Conservation (phyloP, 2,113 vertebrate species). For the Upupa epops region DNA sequence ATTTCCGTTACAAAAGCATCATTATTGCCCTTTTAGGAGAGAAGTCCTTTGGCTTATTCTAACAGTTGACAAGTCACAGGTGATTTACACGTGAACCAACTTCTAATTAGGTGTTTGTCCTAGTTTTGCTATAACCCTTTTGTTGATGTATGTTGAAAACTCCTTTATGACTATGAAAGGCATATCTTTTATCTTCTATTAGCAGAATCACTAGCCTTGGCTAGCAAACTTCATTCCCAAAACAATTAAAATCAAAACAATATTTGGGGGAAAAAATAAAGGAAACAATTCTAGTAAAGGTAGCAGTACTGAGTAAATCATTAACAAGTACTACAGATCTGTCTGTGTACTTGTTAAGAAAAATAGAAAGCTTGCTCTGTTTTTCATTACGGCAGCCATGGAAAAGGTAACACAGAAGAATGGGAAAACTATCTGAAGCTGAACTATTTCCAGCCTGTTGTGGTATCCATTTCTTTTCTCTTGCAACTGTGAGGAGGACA, state of each 20-base stretch:
- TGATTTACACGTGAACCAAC: constrained; percentile 77
- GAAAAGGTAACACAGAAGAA: background rate
- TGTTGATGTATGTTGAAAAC: background rate
- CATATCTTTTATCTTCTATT: background rate
- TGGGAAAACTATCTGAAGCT: background rate
- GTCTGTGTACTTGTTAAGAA: too few relatives aligned
- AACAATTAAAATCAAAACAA: background rate
- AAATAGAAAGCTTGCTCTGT: background rate
- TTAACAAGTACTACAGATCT: background rate
- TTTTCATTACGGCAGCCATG: background rate
- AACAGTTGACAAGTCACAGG: constrained; percentile 58
- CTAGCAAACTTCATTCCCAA: background rate
- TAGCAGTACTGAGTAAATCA: background rate
- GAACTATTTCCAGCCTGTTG: rapidly evolving
- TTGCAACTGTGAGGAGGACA: background rate
- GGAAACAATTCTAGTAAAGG: background rate
- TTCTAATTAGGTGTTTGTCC: constrained; percentile 71
- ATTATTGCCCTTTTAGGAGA: constrained; percentile 77
- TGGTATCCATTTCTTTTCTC: background rate
- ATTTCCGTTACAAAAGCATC: constrained; percentile 76
- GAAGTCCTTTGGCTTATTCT: constrained; percentile 77
- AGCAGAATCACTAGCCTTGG: background rate
- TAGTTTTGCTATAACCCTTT: background rate
- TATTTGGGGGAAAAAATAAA: background rate
- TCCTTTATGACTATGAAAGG: background rate